phyloP scores from a whole-genome alignment of 2,888 invertebrate genomes.

The Dicycla oo region DNA sequence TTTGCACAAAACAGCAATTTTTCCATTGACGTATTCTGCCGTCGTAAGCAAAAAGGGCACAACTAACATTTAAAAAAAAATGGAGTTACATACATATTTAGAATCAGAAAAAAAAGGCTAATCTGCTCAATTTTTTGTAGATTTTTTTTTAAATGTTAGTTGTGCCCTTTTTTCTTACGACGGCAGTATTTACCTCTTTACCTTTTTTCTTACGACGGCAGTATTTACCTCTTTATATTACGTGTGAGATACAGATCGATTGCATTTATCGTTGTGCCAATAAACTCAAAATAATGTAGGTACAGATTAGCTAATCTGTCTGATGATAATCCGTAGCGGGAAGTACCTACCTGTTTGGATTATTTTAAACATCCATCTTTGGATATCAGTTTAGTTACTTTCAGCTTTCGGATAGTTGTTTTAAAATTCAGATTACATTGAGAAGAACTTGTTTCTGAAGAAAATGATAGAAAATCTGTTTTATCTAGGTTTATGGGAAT shows the following conservation, averaged over 20 bases:
- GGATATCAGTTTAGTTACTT: background rate
- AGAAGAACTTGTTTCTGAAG: background rate
- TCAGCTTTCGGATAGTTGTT: background rate
- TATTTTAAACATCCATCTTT: background rate
- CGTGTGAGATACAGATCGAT: slow-evolving; percentile 31
- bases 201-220: too few species aligned
- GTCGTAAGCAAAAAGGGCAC: too few species aligned
- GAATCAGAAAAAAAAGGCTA: too few species aligned
- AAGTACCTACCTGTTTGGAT: background rate
- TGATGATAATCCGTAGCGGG: too few species aligned
- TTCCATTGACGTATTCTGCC: slow-evolving; percentile 11
- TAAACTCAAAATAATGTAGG: slow-evolving; percentile 20
- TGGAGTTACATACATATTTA: too few species aligned
- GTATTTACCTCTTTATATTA: background rate
- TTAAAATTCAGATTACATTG: background rate
- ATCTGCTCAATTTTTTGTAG: too few species aligned
- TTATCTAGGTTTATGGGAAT: background rate
- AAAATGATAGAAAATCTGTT: background rate
- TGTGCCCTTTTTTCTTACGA: too few species aligned
- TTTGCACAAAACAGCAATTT: background rate
- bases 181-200: too few species aligned
- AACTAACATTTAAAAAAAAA: too few species aligned
- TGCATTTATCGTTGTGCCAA: slow-evolving; percentile 30
- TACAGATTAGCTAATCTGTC: background rate
- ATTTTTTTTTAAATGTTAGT: too few species aligned